These are phyloP conservation scores for Neoaliturus tenellus DNA, from an alignment of 2,888 invertebrate species.

Conservation along the genomic window DNA sequence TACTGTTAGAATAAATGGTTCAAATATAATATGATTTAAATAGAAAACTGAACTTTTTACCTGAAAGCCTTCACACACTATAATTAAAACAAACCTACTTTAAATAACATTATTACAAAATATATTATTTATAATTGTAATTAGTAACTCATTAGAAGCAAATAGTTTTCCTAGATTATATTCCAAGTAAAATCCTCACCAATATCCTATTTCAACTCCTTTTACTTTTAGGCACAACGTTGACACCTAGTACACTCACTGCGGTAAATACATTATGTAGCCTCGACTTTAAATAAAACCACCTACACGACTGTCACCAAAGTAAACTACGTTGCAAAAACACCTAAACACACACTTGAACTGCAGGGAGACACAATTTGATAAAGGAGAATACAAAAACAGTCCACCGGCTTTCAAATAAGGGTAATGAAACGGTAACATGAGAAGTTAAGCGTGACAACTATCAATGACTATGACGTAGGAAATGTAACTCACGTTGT, in stretches of 20 bases:
- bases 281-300: conserved; percentile 23
- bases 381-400: background rate
- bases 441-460: background rate
- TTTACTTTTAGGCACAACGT: background rate
- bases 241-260: background rate
- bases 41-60: too few relatives aligned
- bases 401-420: background rate
- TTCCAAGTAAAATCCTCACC: background rate
- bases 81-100: too few relatives aligned
- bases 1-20: too few relatives aligned
- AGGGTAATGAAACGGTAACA: background rate
- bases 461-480: background rate
- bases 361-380: background rate
- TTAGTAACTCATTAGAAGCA: too few relatives aligned
- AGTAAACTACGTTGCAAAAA: background rate
- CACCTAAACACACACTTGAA: background rate
- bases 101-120: too few relatives aligned
- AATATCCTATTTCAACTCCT: background rate
- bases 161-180: background rate
- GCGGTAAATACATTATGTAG: background rate
- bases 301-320: conserved; percentile 28
- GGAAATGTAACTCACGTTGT: background rate
- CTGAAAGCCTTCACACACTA: too few relatives aligned
- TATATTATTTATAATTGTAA: too few relatives aligned
- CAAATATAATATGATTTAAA: too few relatives aligned